These are phyloP conservation scores for Meles meles DNA, from an alignment of 2,113 vertebrate genomes.

Conservation along the genomic window DNA sequence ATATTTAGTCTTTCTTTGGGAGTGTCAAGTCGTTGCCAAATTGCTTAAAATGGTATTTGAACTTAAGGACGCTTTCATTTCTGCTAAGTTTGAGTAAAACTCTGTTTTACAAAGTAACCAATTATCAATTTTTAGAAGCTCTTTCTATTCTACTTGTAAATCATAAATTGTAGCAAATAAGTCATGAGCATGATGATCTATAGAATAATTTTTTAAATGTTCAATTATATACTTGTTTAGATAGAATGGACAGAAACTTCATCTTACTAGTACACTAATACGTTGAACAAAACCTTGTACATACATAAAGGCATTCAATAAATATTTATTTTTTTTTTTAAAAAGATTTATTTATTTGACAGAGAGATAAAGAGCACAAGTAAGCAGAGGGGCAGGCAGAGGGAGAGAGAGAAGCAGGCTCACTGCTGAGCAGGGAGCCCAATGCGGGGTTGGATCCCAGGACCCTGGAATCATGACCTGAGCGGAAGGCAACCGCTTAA, in stretches of 20 bases:
- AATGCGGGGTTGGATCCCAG: no score
- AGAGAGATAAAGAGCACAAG: no score
- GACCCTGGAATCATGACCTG: no score
- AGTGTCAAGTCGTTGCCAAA: neutral
- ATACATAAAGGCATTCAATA: neutral
- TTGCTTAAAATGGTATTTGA: slow-evolving; percentile 16
- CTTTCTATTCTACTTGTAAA: neutral
- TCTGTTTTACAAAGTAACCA: neutral
- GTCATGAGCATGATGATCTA: neutral
- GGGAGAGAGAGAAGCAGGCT: no score
- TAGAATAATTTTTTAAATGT: neutral
- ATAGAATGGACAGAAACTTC: neutral
- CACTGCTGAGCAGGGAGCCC: no score
- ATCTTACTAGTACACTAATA: neutral
- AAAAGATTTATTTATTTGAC: no score
- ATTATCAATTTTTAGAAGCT: neutral
- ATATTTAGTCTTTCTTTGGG: slow-evolving; percentile 23
- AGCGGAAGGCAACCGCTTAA: no score
- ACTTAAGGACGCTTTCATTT: neutral
- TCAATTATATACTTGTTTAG: neutral
- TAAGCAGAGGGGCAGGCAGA: no score
- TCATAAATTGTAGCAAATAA: neutral
- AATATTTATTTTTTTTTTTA: neutral
- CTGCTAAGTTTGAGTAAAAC: neutral
- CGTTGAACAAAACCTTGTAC: neutral